Evolutionary conservation across 2,113 vertebrate genomes (phyloP), one percentile per base, ranked within the genome.

Genomic region (Percopsis transmontana): DNA sequence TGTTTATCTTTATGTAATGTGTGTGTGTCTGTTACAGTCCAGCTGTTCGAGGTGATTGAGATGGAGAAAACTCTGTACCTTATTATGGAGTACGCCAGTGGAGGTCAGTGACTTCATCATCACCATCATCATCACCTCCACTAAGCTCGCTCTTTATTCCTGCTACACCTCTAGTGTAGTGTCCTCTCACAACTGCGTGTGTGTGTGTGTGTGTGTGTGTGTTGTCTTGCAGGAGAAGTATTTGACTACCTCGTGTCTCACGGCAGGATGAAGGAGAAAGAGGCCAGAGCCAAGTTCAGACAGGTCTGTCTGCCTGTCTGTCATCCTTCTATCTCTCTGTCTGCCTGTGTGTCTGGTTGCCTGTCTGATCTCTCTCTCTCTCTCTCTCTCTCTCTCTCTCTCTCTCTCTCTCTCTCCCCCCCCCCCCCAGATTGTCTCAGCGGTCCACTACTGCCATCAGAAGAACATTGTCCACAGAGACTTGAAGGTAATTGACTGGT

Each of bases 231-330:
- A 92, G 91, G 91, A 24, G 91, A 92, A 84, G 91, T 92, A 72
- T 96, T 96, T 15, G 95, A 96, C 89, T 96, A 95, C 93, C 93
- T 96, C 74, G 95, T 96, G 86, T 93, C 95, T 16, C 94, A 95
- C 0, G 95, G 95, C 79, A 92, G 95, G 63, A 96, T 96, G 95
- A 96, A 95, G 86, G 95, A 96, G 90, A 96, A 96, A 70, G 95
- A 96, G 69, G 95, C 95, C 1, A 85, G 95, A 76, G 84, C 84
- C 79, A 91, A 90, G 79, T 91, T 91, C 80, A 83, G 90, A 84
- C 90, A 91, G 85, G 90, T 91, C 10, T 57, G 89, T 59, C 41
- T 16, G 12, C 12, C 57, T 10, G 7, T 16, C 40, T 39, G 40
- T 16, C 13, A 16, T 1, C 7, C 19, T 1, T n/a, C 18, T 42